Evolutionary conservation across 2,888 invertebrate genomes (phyloP), one percentile per base, ranked within the genome.

Genomic region (Synergus gifuensis): DNA sequence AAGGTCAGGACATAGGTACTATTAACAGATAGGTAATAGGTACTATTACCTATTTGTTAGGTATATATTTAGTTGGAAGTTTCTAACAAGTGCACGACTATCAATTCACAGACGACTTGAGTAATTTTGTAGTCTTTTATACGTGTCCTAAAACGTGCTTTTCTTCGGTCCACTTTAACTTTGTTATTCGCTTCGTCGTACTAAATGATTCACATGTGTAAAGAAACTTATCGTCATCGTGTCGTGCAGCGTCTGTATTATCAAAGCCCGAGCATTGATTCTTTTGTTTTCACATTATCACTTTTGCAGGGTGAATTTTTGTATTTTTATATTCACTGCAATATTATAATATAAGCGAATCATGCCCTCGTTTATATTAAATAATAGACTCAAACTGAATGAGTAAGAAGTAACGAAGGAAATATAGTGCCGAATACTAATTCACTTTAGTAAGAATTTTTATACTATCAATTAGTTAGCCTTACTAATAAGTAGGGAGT

Each of bases 141-240:
- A 46, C 42, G 12, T 44, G 44, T 46, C 14, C 44, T 44, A 44
- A 67, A 67, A 18, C 40, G 44, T 44, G 44, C 18, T 46, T 44
- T 67, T 44, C 67, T 67, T 44, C 44, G 44, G 44, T 22, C 67
- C 18, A 67, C 67, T 67, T 46, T 11, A 44, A 46, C 12, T 67
- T 44, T 46, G 67, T 67, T 14, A 44, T 67, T 66, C 66, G 40
- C n/a, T 28, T 28, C 49, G n/a, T 73, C n/a, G n/a, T 16, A 16
- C 14, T 73, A 73, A 73, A 73, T 73, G n/a, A 22, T 73, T 73
- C 54, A 73, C 36, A 11, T 44, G 12, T 67, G 46, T 22, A 67
- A 67, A 44, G 67, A 67, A 67, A 22, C 12, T 22, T 67, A 66
- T n/a, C n/a, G 63, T 40, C n/a, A 22, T 4, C 60, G 60, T 60